Evolutionary conservation across 1,140 invertebrate species (phyloP), one percentile per base, ranked within the genome.

Genomic region (Laupala kohalensis): DNA sequence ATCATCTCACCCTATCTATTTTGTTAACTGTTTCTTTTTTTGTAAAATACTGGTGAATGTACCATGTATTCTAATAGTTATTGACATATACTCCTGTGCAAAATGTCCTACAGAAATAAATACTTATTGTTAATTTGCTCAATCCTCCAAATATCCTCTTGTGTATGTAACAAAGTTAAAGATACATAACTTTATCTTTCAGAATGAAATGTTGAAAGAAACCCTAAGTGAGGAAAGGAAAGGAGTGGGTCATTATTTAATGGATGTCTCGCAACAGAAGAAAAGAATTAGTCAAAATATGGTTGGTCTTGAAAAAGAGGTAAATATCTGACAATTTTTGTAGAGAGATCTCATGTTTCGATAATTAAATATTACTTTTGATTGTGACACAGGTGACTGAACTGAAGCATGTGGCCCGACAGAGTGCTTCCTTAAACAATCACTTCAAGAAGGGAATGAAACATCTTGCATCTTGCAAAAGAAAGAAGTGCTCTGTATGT

Each of bases 401-500:
- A 71, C 71, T 81, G 37, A 79, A 81, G 69, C 70, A 79, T 23
- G 74, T 77, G 67, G 79, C 79, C 9, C 76, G 78, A 69, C 80
- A 82, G 29, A 81, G 78, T 67, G 79, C 79, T 4, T 77, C 82
- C 5, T 74, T 84, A 27, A 81, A 82, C 70, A 83, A 80, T 30
- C 83, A 84, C 72, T 79, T 84, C 72, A 81, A 83, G 71, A 84
- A 84, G 73, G 83, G 81, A 3, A 82, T 84, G 77, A 81, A 83
- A 75, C 83, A 84, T 72, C 75, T 84, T 23, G 82, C 83, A 12
- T 81, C 80, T 15, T 84, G 83, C 73, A 78, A 81, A 30, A 77
- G 85, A 27, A 80, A 84, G 72, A 83, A 86, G 71, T 88, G 86
- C 74, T 86, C 85, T 3, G 83, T 88, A 62, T 88, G 86, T 75